phyloP scores from a whole-genome alignment of 1,140 invertebrate genomes.

The Lethocerus indicus region DNA sequence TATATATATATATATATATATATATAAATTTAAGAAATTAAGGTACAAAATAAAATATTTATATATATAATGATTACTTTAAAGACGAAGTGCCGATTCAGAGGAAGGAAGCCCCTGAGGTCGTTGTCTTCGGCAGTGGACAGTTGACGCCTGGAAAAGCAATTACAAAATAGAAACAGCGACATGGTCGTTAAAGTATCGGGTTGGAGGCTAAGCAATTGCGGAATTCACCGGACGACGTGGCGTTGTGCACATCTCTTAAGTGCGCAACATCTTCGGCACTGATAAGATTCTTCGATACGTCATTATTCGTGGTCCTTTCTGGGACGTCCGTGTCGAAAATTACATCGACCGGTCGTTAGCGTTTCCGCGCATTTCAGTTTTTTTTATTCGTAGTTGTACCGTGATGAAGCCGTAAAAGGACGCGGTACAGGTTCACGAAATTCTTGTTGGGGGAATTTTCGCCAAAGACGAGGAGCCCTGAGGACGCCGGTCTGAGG shows the following conservation, averaged over 20 bases:
- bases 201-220: not conserved
- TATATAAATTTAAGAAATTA: not conserved
- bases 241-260: not conserved
- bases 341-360: too few relatives aligned
- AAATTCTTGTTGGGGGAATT: too few relatives aligned
- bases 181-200: not conserved
- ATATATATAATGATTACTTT: slow-evolving; percentile 21
- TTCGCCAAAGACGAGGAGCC: too few relatives aligned
- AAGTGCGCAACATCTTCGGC: not conserved
- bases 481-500: too few relatives aligned
- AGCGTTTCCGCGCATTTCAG: too few relatives aligned
- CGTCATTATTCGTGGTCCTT: not conserved
- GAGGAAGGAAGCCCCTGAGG: slow-evolving; percentile 58
- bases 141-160: slow-evolving; percentile 37
- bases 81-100: slow-evolving; percentile 40
- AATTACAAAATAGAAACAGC: slow-evolving; percentile 6
- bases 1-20: not conserved
- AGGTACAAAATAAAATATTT: too few relatives aligned
- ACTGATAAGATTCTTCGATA: not conserved
- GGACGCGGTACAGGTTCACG: too few relatives aligned
- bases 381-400: too few relatives aligned
- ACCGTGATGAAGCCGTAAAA: too few relatives aligned
- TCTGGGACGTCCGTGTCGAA: too few relatives aligned
- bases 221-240: not conserved
- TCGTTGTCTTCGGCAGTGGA: slow-evolving; percentile 65